These are phyloP conservation scores for Gymnobelideus leadbeateri DNA, from an alignment of 2,113 vertebrate genomes.

Conservation along the genomic window DNA sequence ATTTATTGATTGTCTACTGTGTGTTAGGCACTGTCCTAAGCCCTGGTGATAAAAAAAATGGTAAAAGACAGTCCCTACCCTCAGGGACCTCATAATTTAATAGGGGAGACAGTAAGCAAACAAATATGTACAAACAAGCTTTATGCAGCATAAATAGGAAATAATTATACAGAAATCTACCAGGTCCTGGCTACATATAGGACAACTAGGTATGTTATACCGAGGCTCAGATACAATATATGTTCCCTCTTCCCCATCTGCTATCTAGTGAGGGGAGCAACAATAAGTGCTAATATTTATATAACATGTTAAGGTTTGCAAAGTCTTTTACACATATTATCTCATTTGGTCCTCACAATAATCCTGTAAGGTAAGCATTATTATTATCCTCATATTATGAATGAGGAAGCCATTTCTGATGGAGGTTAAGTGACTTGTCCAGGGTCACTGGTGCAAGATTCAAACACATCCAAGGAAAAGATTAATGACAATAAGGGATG, in stretches of 20 bases:
- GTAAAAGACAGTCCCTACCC: background rate
- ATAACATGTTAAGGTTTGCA: background rate
- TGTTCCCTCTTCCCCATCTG: background rate
- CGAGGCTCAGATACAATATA: background rate
- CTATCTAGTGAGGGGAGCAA: background rate
- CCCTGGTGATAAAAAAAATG: background rate
- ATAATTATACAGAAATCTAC: background rate
- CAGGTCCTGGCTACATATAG: background rate
- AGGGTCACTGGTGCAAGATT: background rate
- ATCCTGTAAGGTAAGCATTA: background rate
- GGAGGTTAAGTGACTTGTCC: background rate
- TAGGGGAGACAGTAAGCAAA: background rate
- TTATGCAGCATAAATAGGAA: background rate
- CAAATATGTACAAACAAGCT: background rate
- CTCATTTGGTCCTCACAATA: background rate
- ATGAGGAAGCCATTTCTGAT: background rate
- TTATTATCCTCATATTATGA: background rate
- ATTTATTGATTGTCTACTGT: background rate
- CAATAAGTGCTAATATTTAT: background rate
- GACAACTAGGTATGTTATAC: background rate
- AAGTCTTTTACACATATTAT: background rate
- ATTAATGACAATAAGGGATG: background rate
- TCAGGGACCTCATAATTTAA: background rate
- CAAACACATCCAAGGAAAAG: background rate
- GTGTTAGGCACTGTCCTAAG: background rate